Evolutionary conservation across 2,113 vertebrate species (phyloP).

Genomic region (Amblyopsis rosae): DNA sequence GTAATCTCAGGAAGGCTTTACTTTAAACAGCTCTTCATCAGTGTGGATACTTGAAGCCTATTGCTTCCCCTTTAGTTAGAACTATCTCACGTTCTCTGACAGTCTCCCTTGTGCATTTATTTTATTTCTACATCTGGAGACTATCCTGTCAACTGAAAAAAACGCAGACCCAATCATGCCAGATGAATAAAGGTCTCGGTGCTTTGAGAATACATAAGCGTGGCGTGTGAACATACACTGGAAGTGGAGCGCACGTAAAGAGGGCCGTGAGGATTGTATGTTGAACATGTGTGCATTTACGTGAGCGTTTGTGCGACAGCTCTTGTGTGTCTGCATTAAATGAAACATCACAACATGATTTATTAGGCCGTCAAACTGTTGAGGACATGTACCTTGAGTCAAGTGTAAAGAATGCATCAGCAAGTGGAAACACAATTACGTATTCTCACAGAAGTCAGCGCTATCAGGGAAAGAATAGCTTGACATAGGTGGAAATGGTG

Average conservation of each 20-base stretch:
- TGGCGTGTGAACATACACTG: constrained; percentile 50
- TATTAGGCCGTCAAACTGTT: constrained; percentile 25
- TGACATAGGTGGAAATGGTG: constrained; percentile 3
- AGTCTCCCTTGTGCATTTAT: constrained; percentile 27
- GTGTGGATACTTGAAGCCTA: constrained; percentile 45
- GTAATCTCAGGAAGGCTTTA: constrained; percentile 48
- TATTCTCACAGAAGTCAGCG: background rate
- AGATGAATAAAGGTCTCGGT: constrained; percentile 46
- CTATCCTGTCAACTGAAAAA: constrained; percentile 42
- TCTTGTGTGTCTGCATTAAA: constrained; percentile 25
- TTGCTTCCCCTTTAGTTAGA: constrained; percentile 51
- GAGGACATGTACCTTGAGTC: constrained; percentile 20
- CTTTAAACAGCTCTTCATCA: constrained; percentile 18
- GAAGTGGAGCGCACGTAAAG: constrained; percentile 43
- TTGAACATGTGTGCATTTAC: constrained; percentile 18
- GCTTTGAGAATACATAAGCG: too few species aligned
- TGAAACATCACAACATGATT: constrained; percentile 45
- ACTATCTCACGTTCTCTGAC: constrained; percentile 30
- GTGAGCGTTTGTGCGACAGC: constrained; percentile 26
- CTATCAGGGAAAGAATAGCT: constrained; percentile 7
- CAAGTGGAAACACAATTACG: constrained; percentile 7
- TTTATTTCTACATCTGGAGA: constrained; percentile 65
- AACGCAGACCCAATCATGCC: constrained; percentile 25
- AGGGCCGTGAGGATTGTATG: constrained; percentile 15
- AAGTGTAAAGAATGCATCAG: constrained; percentile 37